phyloP scores from a whole-genome alignment of 1,140 invertebrate species.

The Psilanteris sp. region DNA sequence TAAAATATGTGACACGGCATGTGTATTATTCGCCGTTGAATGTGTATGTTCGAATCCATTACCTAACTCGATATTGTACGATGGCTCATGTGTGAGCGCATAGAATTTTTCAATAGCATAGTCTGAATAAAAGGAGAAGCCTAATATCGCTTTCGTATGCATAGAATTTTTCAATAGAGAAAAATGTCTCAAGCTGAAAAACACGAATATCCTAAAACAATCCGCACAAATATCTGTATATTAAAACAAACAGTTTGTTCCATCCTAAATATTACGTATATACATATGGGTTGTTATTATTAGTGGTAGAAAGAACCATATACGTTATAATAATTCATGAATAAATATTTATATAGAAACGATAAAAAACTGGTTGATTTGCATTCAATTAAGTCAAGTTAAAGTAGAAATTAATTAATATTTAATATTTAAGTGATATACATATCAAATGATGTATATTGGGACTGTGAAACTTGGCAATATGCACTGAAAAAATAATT shows the following conservation, averaged over 20 bases:
- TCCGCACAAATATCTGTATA: slow-evolving; percentile 34
- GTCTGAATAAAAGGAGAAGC: slow-evolving; percentile 45
- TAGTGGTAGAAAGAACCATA: too few species aligned
- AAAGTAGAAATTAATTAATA: too few species aligned
- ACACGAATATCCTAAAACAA: slow-evolving; percentile 41
- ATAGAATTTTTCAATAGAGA: slow-evolving; percentile 69
- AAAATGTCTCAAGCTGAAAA: slow-evolving; percentile 53
- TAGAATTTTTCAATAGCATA: slow-evolving; percentile 61
- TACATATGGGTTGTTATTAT: too few species aligned
- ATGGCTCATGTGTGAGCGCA: slow-evolving; percentile 55
- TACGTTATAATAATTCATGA: too few species aligned
- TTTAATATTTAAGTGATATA: too few species aligned
- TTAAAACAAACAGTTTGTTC: background rate
- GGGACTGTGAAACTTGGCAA: too few species aligned
- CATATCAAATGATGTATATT: too few species aligned
- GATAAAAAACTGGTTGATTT: too few species aligned
- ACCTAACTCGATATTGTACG: slow-evolving; percentile 64
- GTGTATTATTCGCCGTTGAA: slow-evolving; percentile 51
- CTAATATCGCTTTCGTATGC: slow-evolving; percentile 67
- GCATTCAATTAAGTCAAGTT: too few species aligned
- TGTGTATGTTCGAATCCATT: slow-evolving; percentile 62
- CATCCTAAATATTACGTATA: too few species aligned
- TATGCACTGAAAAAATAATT: too few species aligned
- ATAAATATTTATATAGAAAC: too few species aligned
- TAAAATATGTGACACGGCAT: slow-evolving; percentile 60